Conservation (phyloP, 2,113 vertebrate genomes). For the Oryzias celebensis region DNA sequence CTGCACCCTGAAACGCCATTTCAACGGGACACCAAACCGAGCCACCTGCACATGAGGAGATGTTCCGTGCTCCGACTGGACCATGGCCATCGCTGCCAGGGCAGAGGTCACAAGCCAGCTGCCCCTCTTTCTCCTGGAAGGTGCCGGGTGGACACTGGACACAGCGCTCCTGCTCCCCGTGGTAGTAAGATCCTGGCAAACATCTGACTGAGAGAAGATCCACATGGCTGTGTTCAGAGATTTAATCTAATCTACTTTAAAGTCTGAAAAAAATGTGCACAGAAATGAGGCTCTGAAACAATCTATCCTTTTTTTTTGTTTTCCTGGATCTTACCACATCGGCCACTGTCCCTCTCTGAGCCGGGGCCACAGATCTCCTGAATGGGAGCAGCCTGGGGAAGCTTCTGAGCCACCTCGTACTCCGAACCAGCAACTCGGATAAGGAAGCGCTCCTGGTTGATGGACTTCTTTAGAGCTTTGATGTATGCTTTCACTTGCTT, state of each 20-base stretch:
- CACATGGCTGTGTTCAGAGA: conserved; percentile 60
- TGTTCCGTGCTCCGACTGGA: conserved; percentile 87
- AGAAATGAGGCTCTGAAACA: neutral
- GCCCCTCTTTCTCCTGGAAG: conserved; percentile 96
- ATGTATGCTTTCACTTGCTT: conserved; percentile 90
- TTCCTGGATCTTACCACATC: conserved; percentile 88
- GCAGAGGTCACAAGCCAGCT: conserved; percentile 96
- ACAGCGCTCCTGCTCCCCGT: conserved; percentile 94
- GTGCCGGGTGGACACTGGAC: conserved; percentile 91
- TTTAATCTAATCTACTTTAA: neutral
- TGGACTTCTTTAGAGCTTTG: conserved; percentile 95
- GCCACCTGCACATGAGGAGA: conserved; percentile 90
- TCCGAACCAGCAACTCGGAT: conserved; percentile 91
- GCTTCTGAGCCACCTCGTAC: conserved; percentile 93
- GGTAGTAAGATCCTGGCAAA: conserved; percentile 92
- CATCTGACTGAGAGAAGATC: conserved; percentile 94
- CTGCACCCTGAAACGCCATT: neutral
- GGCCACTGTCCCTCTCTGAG: conserved; percentile 83
- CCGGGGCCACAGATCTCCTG: conserved; percentile 80
- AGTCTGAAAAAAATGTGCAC: neutral
- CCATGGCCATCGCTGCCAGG: conserved; percentile 93
- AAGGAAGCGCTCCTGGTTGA: conserved; percentile 96
- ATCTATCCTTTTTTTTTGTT: neutral
- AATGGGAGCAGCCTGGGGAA: conserved; percentile 61
- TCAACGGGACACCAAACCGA: neutral